Conservation (phyloP, 1,140 invertebrate species). For the Bombyx mandarina region DNA sequence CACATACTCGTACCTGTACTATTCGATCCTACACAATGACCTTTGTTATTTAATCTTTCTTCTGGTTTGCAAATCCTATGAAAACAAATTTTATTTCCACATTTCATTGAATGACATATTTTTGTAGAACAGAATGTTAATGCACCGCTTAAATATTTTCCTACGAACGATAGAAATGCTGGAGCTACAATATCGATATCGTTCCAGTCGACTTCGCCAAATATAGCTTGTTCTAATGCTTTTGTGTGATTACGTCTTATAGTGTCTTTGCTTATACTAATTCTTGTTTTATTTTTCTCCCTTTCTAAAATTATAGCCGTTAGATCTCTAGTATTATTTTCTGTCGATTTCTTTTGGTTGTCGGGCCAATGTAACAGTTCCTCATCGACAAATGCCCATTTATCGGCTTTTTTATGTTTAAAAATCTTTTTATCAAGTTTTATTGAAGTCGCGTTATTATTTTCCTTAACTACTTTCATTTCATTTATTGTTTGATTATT, state of each 20-base stretch:
- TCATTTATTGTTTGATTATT: slow-evolving; percentile 1
- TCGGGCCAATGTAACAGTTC: slow-evolving; percentile 53
- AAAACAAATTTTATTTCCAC: slow-evolving; percentile 39
- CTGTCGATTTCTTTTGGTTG: slow-evolving; percentile 16
- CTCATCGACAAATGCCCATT: slow-evolving; percentile 14
- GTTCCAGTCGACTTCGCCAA: slow-evolving; percentile 51
- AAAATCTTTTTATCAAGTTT: too few species aligned
- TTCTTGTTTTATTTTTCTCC: slow-evolving; percentile 41
- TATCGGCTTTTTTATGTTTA: slow-evolving; percentile 20
- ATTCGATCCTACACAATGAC: slow-evolving; percentile 46
- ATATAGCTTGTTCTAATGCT: slow-evolving; percentile 46
- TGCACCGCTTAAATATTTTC: slow-evolving; percentile 53
- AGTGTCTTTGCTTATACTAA: slow-evolving; percentile 37
- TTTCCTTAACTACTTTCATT: background rate
- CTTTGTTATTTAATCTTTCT: slow-evolving; percentile 45
- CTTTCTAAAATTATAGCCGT: slow-evolving; percentile 35
- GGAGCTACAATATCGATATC: slow-evolving; percentile 47
- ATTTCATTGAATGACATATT: slow-evolving; percentile 57
- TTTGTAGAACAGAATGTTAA: slow-evolving; percentile 54
- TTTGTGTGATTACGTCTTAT: slow-evolving; percentile 35
- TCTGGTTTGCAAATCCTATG: slow-evolving; percentile 46
- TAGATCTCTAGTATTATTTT: slow-evolving; percentile 30
- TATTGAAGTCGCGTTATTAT: too few species aligned
- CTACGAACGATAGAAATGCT: slow-evolving; percentile 48
- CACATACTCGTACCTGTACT: slow-evolving; percentile 30